Percentiles rank a stretch among this genome's conserved stretches.
These are phyloP conservation scores for Phaedon cochleariae DNA, from an alignment of 2,888 invertebrate species.

Conservation along the genomic window DNA sequence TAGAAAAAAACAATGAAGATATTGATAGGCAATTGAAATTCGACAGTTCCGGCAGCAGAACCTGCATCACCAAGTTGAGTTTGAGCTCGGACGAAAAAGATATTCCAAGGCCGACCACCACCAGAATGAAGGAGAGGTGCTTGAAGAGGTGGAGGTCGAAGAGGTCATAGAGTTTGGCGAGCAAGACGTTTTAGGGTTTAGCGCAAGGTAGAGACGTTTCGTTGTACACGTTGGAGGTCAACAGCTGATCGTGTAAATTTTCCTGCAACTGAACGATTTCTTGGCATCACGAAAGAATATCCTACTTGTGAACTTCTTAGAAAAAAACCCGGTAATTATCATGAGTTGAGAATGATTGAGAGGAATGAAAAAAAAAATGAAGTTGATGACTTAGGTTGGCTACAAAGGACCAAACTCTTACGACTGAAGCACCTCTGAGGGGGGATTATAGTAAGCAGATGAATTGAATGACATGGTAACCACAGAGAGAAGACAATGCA, in stretches of 20 bases:
- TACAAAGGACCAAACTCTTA: too few relatives aligned
- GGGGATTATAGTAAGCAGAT: too few relatives aligned
- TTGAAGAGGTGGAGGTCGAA: conserved; percentile 57
- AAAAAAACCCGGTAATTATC: too few relatives aligned
- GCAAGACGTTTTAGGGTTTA: conserved; percentile 31
- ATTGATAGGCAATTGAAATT: too few relatives aligned
- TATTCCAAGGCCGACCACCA: conserved; percentile 59
- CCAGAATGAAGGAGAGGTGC: conserved; percentile 53
- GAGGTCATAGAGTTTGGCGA: conserved; percentile 47
- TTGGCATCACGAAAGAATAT: neutral
- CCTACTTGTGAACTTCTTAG: too few relatives aligned
- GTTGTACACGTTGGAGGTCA: conserved; percentile 44
- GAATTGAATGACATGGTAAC: too few relatives aligned
- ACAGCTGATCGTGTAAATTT: conserved; percentile 27
- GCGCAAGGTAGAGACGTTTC: conserved; percentile 50
- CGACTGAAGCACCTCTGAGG: too few relatives aligned
- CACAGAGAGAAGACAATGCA: too few relatives aligned
- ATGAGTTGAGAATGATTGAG: too few relatives aligned
- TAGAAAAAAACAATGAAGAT: too few relatives aligned
- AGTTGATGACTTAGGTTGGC: too few relatives aligned
- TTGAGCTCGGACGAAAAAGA: conserved; percentile 64
- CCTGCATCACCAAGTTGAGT: conserved; percentile 62
- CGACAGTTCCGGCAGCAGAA: conserved; percentile 59
- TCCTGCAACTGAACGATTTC: conserved; percentile 31
- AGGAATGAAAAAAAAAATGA: too few relatives aligned